Base-by-base conservation (phyloP, 2,797 vertebrate species). In the Pangasius larnaudii region DNA sequence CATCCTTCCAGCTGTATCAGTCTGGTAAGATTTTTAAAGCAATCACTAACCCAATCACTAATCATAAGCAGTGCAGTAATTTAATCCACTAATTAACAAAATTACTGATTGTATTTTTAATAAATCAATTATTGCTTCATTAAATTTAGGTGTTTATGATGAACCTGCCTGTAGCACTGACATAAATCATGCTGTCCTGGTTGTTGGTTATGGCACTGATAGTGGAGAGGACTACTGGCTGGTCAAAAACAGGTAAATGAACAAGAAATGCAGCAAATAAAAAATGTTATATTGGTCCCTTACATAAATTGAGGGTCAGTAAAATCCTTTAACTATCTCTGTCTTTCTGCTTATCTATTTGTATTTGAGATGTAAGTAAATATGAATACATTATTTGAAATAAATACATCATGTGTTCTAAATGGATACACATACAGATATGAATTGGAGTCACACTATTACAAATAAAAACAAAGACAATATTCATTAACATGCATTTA, bases 191-290 rank as follows among this genome's bases (percentile, higher is more conserved):
- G 96, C 90, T 0, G 96, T 96, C 0, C 91, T 97, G 85, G 94
- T 86, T 89, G 94, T 96, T 63, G 96, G 96, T 36, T 97, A 97
- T 1, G 95, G 95, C 51, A 91, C 71, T 19, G 82, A 93, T 0
- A 78, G 24, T 0, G 92, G 93, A 59, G 9, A 89, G 0, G 95
- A 95, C 85, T 97, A 93, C 89, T 97, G 96, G 96, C 91, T 97
- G 87, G 94, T 97, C 10, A 97, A 97, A 91, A 97, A 97, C 95
- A 97, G 96, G 96, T 96, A 89, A 89, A 63, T 27, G 53, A 5
- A 14, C 0, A 84, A 56, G 49, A 49, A 4, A 56, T 56, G 11
- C 51, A 53, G 51, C 51, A 13, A 14, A 14, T 53, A 53, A 53
- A 8, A 51, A 13, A 13, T 51, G 11, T 51, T 51, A 10, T 51